phyloP scores from a whole-genome alignment of 2,888 invertebrate genomes.

The Phoronis australis region DNA sequence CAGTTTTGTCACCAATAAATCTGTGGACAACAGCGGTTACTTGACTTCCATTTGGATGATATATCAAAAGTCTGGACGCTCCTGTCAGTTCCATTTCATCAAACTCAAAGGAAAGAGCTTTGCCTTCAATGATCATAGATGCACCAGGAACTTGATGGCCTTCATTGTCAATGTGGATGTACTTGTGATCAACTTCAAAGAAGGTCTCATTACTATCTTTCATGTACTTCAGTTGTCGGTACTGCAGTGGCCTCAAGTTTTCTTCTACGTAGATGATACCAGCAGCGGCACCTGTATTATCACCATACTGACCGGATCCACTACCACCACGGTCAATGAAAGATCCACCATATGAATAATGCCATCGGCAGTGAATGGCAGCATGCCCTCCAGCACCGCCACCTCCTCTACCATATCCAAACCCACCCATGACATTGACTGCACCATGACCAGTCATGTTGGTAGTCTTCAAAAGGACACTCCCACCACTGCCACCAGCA shows the following conservation, averaged over 20 bases:
- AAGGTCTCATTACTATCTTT: constrained; percentile 19
- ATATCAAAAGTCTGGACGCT: constrained; percentile 21
- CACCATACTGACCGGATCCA: constrained; percentile 6
- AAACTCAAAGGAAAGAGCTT: constrained; percentile 24
- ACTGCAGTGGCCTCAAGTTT: constrained; percentile 29
- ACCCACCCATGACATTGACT: constrained; percentile 27
- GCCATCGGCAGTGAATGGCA: constrained; percentile 28
- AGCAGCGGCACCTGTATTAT: constrained; percentile 26
- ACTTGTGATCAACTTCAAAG: constrained; percentile 23
- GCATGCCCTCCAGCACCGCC: constrained; percentile 32
- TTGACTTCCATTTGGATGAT: constrained; percentile 17
- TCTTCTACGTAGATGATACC: constrained; percentile 33
- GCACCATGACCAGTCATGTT: constrained; percentile 37
- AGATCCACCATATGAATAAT: constrained; percentile 28
- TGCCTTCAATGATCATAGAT: constrained; percentile 28
- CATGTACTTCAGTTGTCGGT: constrained; percentile 29
- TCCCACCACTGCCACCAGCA: constrained; percentile 35
- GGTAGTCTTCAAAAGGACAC: constrained; percentile 24
- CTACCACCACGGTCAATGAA: constrained; percentile 23
- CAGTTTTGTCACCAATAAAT: constrained; percentile 31
- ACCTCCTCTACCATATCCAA: constrained; percentile 20
- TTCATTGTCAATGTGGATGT: constrained; percentile 30
- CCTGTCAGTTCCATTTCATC: constrained; percentile 32
- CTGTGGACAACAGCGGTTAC: constrained; percentile 23
- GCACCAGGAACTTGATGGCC: constrained; percentile 23